Base-by-base conservation (phyloP, 2,797 vertebrate species). In the Sitta carolinensis region DNA sequence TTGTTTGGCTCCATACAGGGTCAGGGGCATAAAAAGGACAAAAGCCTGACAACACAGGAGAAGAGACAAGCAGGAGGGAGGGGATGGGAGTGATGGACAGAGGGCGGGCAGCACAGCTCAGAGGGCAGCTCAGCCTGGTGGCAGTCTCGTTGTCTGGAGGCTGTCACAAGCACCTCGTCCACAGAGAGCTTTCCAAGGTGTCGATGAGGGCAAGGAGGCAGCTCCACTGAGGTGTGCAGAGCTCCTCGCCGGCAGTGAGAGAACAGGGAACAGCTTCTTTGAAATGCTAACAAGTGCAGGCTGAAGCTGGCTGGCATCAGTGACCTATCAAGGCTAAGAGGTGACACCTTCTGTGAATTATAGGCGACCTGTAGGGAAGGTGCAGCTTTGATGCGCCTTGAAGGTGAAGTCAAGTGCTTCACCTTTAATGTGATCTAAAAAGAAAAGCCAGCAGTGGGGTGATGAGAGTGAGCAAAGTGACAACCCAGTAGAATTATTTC, bases 261-360 rank as follows among this genome's bases (percentile, higher is more conserved):
- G 81, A 72, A 77, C 74, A 72, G 45, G 26, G 90, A 94, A 87
- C 64, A 18, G 40, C 40, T 75, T 26, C 54, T 91, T 90, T 94
- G 94, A 95, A 93, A 89, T 64, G 76, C 45, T 95, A 91, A 90
- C 66, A 76, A 93, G 83, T 10, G 47, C 83, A 86, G 8, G 30
- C 22, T 2, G 23, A 75, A 81, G 64, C 64, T 64, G 79, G 27
- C 79, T 75, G 76, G n/a, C 79, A 74, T 58, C 89, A 63, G 91
- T 91, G 93, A 92, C 95, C 93, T 61, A 19, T 25, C 43, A 81
- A 47, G 76, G 51, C 43, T 81, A 26, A 43, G 82, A 91, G 66
- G 32, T 94, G 87, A 91, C 89, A 94, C 55, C 55, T 86, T 12
- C 62, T 84, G 85, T 86, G 90, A 93, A 84, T 94, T 90, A 86